Base-by-base conservation (phyloP, 2,113 vertebrate species). In the Ranitomeya variabilis region DNA sequence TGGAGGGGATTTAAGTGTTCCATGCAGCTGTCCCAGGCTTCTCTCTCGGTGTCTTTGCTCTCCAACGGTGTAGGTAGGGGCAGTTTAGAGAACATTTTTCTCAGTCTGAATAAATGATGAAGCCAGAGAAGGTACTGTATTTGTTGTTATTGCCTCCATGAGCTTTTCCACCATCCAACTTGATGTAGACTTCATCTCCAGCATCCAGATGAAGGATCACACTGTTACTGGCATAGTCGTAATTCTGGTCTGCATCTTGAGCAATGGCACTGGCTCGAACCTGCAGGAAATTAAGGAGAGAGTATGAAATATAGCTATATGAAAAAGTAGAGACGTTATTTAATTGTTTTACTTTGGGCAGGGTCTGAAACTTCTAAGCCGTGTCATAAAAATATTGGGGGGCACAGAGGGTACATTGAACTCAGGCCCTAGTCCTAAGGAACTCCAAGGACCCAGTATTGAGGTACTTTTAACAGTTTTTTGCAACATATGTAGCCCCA, bases 141-240 rank as follows among this genome's bases (percentile, higher is more conserved):
- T 99, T 99, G 96, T 99, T 99, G 97, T 97, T 99, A 96, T 99
- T 99, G 86, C 98, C 98, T 0, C 98, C 98, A 0, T 99, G 98
- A 16, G 97, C 98, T 94, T 99, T 99, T 93, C 98, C 98, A 5
- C 98, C 98, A 2, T 99, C 98, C 90, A 99, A 95, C 93, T 99
- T 99, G 94, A 99, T 97, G 94, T 97, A 99, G 89, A 99, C 96
- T 89, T 99, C 98, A 6, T 99, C 98, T 0, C 98, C 98, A 0
- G 96, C 97, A 23, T 99, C 98, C 95, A 99, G 95, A 93, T 99
- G 98, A 90, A 99, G 96, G 92, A 99, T 98, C 92, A 99, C 98
- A 60, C 98, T 99, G 96, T 99, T 99, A 92, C 97, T 99, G 90
- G 98, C 97, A 7, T 99, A 99, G 94, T 99, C 98, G 1, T 99